These are phyloP conservation scores for Andrena marginata DNA, from an alignment of 2,888 invertebrate genomes.

Conservation along the genomic window DNA sequence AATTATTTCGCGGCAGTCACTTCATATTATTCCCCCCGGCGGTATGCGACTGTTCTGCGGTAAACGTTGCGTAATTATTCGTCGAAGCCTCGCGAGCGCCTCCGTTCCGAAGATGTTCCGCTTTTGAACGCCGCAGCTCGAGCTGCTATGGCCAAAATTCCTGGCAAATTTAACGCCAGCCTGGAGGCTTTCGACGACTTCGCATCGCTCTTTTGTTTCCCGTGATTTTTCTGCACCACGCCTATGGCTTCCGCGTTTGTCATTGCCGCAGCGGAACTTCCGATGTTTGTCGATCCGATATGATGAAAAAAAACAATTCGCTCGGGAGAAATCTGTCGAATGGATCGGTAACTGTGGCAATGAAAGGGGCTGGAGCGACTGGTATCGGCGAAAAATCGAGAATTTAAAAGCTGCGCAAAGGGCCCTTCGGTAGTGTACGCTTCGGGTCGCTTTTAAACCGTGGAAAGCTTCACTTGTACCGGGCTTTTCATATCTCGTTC, in stretches of 20 bases:
- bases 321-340: background rate
- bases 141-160: too few relatives aligned
- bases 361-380: constrained; percentile 3
- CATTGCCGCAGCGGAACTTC: background rate
- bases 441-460: constrained; percentile 25
- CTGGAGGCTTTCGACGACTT: too few relatives aligned
- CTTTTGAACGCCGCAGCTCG: background rate
- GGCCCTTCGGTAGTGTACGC: background rate
- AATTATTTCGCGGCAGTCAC: constrained; percentile 30
- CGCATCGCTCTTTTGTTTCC: background rate
- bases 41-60: background rate
- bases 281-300: background rate
- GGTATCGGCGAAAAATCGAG: constrained; percentile 35
- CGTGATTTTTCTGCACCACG: background rate
- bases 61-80: constrained; percentile 26
- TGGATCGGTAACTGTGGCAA: background rate
- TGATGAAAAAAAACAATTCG: constrained; percentile 5
- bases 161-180: too few relatives aligned
- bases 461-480: constrained; percentile 37
- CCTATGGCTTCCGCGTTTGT: background rate
- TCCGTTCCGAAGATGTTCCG: background rate
- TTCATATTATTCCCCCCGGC: constrained; percentile 2
- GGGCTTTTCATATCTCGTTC: constrained; percentile 38
- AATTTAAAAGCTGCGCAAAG: constrained; percentile 30
- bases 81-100: background rate